Base-by-base conservation (phyloP, 2,888 invertebrate genomes). In the Athalia circularis region DNA sequence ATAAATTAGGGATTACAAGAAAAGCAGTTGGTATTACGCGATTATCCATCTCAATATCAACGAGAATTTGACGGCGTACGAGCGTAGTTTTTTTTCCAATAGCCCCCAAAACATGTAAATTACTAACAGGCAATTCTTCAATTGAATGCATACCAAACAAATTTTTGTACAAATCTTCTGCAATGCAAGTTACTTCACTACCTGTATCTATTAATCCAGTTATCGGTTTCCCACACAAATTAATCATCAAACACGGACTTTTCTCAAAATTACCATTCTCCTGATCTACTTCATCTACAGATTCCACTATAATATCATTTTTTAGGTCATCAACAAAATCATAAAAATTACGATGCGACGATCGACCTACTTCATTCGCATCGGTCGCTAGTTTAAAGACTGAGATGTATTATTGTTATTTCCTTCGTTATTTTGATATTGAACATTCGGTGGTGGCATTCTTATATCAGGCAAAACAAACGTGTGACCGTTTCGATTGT, bases 361-460 rank as follows among this genome's bases (percentile, higher is more conserved):
- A 15, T 13, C 13, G 65, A 67, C 65, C 65, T n/a, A 9, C 48
- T 50, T 7, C 3, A 5, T n/a, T 50, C 65, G 65, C 47, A 29
- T 67, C 29, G 65, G 11, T 48, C 6, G n/a, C n/a, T 13, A 67
- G 65, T 67, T 67, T 67, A 67, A 67, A 67, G 13, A n/a, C 8
- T 43, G 43, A 6, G 9, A 15, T 64, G 43, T 3, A 64, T 29
- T 9, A 15, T 29, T 3, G 7, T 4, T 4, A 8, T 43, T 9
- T 43, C 8, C 43, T 0, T 43, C 3, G 43, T 15, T 64, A 64
- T 43, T 64, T 43, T 3, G 64, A 59, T n/a, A 59, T 5, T n/a
- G 11, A n/a, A 59, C 8, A 43, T 15, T 64, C 43, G 64, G 64
- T 8, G 64, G 64, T 64, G 64, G 64, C 8, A 43, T 15, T 64